These are phyloP conservation scores for Pachycephala philippinensis DNA, from an alignment of 2,113 vertebrate genomes.

Conservation along the genomic window DNA sequence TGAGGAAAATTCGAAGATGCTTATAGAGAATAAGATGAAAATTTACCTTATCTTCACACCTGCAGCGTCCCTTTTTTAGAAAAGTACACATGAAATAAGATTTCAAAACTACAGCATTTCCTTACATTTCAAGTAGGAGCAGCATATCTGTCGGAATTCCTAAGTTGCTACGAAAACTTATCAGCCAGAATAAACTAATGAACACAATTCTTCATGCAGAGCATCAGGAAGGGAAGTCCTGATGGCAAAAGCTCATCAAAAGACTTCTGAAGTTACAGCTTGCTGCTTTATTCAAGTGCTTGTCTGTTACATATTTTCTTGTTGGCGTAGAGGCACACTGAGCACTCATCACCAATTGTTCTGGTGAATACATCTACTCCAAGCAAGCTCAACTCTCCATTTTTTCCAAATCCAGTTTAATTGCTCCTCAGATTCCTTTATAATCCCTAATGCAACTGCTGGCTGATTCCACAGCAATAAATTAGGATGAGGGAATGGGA, in stretches of 20 bases:
- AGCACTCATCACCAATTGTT: not conserved
- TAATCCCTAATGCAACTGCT: not conserved
- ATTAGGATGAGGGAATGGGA: not conserved
- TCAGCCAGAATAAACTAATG: not conserved
- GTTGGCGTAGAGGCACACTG: not conserved
- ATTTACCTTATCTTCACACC: not conserved
- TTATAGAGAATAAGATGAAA: not conserved
- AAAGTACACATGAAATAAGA: not conserved
- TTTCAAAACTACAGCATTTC: not conserved
- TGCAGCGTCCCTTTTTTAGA: not conserved
- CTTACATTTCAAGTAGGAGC: not conserved
- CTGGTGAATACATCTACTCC: not conserved
- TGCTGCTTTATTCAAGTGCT: not conserved
- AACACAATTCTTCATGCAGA: not conserved
- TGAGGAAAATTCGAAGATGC: not conserved
- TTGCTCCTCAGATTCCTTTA: not conserved
- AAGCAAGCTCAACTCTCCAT: not conserved
- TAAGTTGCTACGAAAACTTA: not conserved
- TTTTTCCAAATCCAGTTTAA: not conserved
- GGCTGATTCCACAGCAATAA: not conserved
- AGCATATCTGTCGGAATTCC: not conserved
- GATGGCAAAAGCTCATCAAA: not conserved
- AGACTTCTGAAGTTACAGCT: not conserved
- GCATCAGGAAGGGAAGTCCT: not conserved
- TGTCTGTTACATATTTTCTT: not conserved